These are phyloP conservation scores for Cosmia trapezina DNA, from an alignment of 2,888 invertebrate species.

Conservation along the genomic window DNA sequence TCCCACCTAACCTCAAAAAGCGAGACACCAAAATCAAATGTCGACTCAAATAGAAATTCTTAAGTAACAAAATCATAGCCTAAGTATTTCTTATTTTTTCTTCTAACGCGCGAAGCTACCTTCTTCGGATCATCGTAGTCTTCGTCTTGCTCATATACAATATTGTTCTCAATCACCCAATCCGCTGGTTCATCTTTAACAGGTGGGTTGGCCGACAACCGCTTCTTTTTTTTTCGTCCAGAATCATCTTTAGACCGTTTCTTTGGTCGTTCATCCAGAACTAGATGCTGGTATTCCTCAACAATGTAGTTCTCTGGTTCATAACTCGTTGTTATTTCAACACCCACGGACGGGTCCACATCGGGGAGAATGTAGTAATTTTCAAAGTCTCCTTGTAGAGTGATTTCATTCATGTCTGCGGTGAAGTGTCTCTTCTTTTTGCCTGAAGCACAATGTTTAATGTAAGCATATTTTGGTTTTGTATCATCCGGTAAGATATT, in stretches of 20 bases:
- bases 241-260: conserved; percentile 76
- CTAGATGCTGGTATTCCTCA: conserved; percentile 83
- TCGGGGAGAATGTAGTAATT: conserved; percentile 87
- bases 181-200: conserved; percentile 75
- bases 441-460: conserved; percentile 81
- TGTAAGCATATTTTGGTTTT: conserved; percentile 85
- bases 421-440: conserved; percentile 87
- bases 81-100: conserved; percentile 88
- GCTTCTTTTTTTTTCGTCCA: conserved; percentile 76
- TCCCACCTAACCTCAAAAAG: conserved; percentile 25
- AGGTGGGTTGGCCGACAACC: conserved; percentile 67
- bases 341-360: conserved; percentile 85
- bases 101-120: conserved; percentile 79
- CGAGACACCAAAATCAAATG: conserved; percentile 60
- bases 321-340: conserved; percentile 85
- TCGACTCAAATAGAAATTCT: conserved; percentile 88
- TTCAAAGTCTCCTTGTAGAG: conserved; percentile 84
- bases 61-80: conserved; percentile 87
- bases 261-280: conserved; percentile 81
- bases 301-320: conserved; percentile 86
- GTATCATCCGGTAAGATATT: conserved; percentile 83
- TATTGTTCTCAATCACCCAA: conserved; percentile 82
- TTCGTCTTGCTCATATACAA: conserved; percentile 81
- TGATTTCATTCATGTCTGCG: conserved; percentile 84
- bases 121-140: conserved; percentile 83